phyloP scores from a whole-genome alignment of 2,113 vertebrate genomes.

The Phrynocephalus versicolor region DNA sequence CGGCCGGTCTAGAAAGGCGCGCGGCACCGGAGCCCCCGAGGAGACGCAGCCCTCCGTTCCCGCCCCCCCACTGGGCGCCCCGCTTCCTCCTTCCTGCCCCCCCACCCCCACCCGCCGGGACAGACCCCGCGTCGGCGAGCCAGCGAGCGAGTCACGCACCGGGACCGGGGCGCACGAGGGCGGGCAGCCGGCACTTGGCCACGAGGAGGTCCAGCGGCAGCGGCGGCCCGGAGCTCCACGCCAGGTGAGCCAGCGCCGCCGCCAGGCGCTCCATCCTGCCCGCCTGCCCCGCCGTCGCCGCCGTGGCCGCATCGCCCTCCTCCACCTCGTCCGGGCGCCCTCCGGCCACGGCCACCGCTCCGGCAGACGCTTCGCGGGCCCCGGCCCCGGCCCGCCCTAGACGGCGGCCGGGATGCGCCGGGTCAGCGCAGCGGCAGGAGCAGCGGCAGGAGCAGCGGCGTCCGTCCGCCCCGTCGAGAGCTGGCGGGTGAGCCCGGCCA shows the following conservation, averaged over 20 bases:
- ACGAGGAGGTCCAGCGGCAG: conserved; percentile 91
- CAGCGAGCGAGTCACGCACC: conserved; percentile 72
- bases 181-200: conserved; percentile 90
- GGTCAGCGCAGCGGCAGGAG: not conserved
- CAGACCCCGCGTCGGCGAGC: not conserved
- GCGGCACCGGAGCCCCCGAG: too few species aligned
- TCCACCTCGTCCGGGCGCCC: conserved; percentile 23
- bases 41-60: too few species aligned
- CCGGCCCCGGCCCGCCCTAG: not conserved
- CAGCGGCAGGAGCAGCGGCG: conserved; percentile 3
- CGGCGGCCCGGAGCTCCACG: conserved; percentile 87
- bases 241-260: conserved; percentile 86
- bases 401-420: not conserved
- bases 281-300: conserved; percentile 38
- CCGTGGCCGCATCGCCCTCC: conserved; percentile 2
- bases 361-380: not conserved
- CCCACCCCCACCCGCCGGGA: not conserved
- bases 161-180: conserved; percentile 86
- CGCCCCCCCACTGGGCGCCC: too few species aligned
- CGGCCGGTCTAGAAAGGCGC: too few species aligned
- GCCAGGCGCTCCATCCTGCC: conserved; percentile 89
- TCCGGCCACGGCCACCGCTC: conserved; percentile 35
- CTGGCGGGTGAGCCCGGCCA: not conserved
- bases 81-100: too few species aligned
- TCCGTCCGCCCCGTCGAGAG: not conserved